Percentiles rank a stretch among this genome's conserved stretches.
Evolutionary conservation across 1,140 invertebrate species (phyloP).

Genomic region (Cardiocondyla obscurior): DNA sequence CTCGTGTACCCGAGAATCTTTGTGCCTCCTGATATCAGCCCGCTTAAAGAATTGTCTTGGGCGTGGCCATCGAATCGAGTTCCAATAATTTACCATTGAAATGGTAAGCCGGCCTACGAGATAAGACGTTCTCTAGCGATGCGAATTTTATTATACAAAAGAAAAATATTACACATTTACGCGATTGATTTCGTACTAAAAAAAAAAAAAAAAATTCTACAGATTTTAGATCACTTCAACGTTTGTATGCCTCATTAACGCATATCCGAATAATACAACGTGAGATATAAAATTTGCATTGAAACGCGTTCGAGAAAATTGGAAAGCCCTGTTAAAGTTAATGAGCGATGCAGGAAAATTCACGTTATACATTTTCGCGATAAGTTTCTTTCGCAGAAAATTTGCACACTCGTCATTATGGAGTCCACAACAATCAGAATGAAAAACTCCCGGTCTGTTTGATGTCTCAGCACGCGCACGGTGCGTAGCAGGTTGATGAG

Average conservation of each 20-base stretch:
- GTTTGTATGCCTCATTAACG: too few species aligned
- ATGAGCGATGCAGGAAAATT: background rate
- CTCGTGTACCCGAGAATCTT: constrained; percentile 25
- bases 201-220: background rate
- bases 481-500: constrained; percentile 69
- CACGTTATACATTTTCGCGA: constrained; percentile 7
- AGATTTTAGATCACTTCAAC: too few species aligned
- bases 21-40: constrained; percentile 57
- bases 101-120: background rate
- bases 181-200: background rate
- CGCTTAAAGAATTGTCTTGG: constrained; percentile 64
- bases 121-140: background rate
- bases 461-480: constrained; percentile 69
- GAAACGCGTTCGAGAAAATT: background rate
- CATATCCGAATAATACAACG: background rate
- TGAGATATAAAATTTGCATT: background rate
- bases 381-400: constrained; percentile 50
- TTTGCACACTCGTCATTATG: constrained; percentile 66
- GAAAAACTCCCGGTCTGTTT: constrained; percentile 81
- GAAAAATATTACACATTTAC: background rate
- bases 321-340: background rate
- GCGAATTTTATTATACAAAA: background rate
- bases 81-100: constrained; percentile 56
- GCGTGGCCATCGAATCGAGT: constrained; percentile 58
- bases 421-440: constrained; percentile 78